phyloP scores from a whole-genome alignment of 2,888 invertebrate genomes.

The Papilio demoleus region DNA sequence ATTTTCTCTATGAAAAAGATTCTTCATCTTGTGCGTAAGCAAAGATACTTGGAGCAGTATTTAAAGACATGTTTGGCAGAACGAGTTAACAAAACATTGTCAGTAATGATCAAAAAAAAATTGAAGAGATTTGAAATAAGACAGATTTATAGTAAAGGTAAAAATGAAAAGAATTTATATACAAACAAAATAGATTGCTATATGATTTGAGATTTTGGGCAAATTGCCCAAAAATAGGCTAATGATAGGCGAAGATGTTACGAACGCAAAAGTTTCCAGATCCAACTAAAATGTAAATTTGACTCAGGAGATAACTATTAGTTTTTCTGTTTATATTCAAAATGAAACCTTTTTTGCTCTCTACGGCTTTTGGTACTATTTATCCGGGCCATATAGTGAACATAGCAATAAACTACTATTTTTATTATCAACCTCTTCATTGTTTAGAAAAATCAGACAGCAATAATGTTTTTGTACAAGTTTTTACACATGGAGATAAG shows the following conservation, averaged over 20 bases:
- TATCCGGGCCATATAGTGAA: too few relatives aligned
- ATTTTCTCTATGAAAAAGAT: too few relatives aligned
- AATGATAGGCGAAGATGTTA: constrained; percentile 4
- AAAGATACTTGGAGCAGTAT: too few relatives aligned
- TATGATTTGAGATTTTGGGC: neutral
- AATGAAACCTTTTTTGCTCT: neutral
- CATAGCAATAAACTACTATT: too few relatives aligned
- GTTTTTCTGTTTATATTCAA: neutral
- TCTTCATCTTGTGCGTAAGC: too few relatives aligned
- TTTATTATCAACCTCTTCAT: too few relatives aligned
- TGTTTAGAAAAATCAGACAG: too few relatives aligned
- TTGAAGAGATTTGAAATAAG: neutral
- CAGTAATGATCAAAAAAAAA: neutral
- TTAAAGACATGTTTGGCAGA: too few relatives aligned
- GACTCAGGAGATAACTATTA: neutral
- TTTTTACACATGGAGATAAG: too few relatives aligned
- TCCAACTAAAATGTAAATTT: neutral
- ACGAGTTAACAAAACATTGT: neutral
- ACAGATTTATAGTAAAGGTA: neutral
- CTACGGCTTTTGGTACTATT: neutral
- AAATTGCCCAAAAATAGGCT: neutral
- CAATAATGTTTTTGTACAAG: too few relatives aligned
- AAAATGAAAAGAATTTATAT: neutral
- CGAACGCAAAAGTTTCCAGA: neutral
- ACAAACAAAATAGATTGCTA: neutral